Conservation (phyloP, 2,888 invertebrate genomes). For the Cinara cedri region DNA sequence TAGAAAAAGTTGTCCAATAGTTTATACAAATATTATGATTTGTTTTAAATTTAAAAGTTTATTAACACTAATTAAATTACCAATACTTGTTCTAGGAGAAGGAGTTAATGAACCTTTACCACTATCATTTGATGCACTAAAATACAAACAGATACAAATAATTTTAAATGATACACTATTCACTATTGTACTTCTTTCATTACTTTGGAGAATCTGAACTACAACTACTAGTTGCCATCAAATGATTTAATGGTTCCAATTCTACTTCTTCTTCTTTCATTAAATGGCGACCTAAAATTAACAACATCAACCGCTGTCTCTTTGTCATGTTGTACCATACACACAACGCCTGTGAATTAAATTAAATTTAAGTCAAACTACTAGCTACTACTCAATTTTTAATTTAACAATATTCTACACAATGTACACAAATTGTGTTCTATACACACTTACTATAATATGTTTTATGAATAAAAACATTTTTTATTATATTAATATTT, state of each 20-base stretch:
- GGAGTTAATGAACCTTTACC: slow-evolving; percentile 49
- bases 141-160: not conserved
- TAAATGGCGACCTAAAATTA: slow-evolving; percentile 75
- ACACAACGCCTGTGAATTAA: slow-evolving; percentile 74
- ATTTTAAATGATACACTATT: not conserved
- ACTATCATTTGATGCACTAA: slow-evolving; percentile 44
- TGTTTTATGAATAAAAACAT: too few relatives aligned
- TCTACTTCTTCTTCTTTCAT: slow-evolving; percentile 60
- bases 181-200: not conserved
- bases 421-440: not conserved
- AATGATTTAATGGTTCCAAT: slow-evolving; percentile 44
- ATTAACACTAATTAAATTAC: slow-evolving; percentile 23
- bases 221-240: slow-evolving; percentile 23
- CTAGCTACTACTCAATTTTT: not conserved
- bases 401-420: not conserved
- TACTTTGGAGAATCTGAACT: slow-evolving; percentile 29
- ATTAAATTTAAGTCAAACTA: not conserved
- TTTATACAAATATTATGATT: not conserved
- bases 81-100: slow-evolving; percentile 39
- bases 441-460: not conserved
- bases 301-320: slow-evolving; percentile 81
- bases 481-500: too few relatives aligned
- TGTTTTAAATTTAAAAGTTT: not conserved
- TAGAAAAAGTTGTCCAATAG: not conserved
- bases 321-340: slow-evolving; percentile 90